Evolutionary conservation across 2,888 invertebrate genomes (phyloP).

Genomic region (Germaria angustata): DNA sequence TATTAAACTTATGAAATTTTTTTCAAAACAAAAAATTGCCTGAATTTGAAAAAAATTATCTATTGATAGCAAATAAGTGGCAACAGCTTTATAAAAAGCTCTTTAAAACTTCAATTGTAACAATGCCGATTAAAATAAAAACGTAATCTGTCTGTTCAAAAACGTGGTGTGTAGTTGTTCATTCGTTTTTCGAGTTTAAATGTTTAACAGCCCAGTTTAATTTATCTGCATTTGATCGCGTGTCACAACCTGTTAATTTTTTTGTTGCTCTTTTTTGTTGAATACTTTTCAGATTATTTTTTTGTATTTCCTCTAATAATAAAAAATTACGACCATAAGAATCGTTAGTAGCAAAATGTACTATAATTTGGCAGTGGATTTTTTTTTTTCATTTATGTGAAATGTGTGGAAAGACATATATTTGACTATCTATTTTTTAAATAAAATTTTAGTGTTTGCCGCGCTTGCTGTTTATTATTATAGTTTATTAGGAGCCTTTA

Average conservation of each 20-base stretch:
- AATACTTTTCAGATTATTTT: constrained; percentile 14
- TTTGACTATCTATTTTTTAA: too few relatives aligned
- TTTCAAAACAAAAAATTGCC: constrained; percentile 1
- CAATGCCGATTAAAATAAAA: constrained; percentile 31
- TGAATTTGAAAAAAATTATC: too few relatives aligned
- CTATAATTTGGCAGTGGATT: not conserved
- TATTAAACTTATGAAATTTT: not conserved
- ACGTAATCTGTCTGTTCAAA: constrained; percentile 4
- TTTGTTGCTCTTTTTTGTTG: not conserved
- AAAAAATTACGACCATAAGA: not conserved
- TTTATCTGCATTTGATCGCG: constrained; percentile 56
- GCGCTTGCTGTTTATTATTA: too few relatives aligned
- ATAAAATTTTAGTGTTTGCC: too few relatives aligned
- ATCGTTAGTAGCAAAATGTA: not conserved
- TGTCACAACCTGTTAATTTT: constrained; percentile 51
- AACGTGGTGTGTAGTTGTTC: not conserved
- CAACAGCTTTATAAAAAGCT: not conserved
- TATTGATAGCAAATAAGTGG: constrained; percentile 12
- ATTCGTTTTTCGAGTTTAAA: not conserved
- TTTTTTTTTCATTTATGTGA: too few relatives aligned
- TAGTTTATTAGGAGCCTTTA: too few relatives aligned
- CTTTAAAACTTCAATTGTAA: not conserved
- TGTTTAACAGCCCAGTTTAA: constrained; percentile 20
- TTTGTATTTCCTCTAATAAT: constrained; percentile 15
- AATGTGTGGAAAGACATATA: too few relatives aligned